Base-by-base conservation (phyloP, 2,113 vertebrate species). In the Mormyrus lacerda region DNA sequence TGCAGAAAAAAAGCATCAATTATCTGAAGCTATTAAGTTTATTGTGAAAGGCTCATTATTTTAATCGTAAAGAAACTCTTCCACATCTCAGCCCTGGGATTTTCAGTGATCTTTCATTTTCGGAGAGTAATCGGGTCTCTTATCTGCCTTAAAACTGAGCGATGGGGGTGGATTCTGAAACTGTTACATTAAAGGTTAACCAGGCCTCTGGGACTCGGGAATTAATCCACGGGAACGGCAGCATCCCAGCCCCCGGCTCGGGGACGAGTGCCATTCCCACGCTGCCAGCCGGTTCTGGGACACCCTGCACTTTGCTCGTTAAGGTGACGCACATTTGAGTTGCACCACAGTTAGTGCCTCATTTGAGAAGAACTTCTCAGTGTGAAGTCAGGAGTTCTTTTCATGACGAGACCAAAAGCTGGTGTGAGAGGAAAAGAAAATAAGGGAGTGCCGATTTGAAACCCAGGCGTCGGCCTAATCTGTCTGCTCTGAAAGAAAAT, bases 11-110 rank as follows among this genome's bases (percentile, higher is more conserved):
- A 90, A 91, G 89, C 47, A 85, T 44, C 89, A 91, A 84, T 93
- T 89, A 87, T 91, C 79, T 50, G 87, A 90, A 90, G 79, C 89
- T 88, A 90, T 90, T 90, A 89, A 91, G 89, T 85, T 88, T 76
- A 69, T 84, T 91, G 88, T 91, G 91, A 91, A 92, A 91, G 86
- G 87, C 90, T 86, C 51, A 91, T 91, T 91, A 90, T 92, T 93
- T 89, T 83, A 91, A 91, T 91, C 82, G 89, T 73, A 21, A 69
- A 91, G 88, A 82, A 84, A 89, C 73, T 65, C 89, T 92, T 91
- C 87, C 13, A 44, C 85, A 45, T 82, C 47, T 53, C 87, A 90
- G 82, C 39, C 24, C 51, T 88, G 88, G 85, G 84, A 83, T 39
- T 88, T 88, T 89, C 45, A 24, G n/a, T 42, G 82, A 89, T 89